Conservation (phyloP, 2,888 invertebrate genomes). For the Mechanitis mazaeus region DNA sequence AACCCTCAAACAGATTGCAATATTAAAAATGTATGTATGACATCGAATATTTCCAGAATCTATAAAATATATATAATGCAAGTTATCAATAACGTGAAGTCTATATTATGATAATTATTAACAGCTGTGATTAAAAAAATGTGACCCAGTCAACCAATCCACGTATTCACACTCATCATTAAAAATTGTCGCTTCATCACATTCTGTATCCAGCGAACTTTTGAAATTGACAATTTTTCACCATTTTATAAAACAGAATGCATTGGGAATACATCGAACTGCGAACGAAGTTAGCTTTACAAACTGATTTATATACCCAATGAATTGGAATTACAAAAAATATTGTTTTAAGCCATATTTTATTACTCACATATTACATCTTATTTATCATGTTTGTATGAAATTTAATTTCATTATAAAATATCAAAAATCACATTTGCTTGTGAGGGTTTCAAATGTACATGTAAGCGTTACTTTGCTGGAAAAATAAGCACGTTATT, state of each 20-base stretch:
- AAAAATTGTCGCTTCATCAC: conserved; percentile 8
- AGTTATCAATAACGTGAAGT: no score
- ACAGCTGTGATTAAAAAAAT: no score
- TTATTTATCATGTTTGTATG: not conserved
- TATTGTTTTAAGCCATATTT: not conserved
- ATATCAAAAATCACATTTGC: no score
- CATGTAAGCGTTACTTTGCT: conserved; percentile 34
- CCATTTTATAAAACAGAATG: conserved; percentile 7
- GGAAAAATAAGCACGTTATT: conserved; percentile 35
- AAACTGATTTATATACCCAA: conserved; percentile 4
- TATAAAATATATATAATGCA: no score
- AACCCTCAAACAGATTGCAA: no score
- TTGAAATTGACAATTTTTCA: conserved; percentile 8
- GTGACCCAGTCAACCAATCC: conserved; percentile 1
- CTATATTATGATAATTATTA: no score
- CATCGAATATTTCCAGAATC: no score
- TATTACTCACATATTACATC: conserved; percentile 8
- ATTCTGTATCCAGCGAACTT: not conserved
- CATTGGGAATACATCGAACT: conserved; percentile 3
- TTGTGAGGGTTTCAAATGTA: conserved; percentile 20
- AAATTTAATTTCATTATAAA: no score
- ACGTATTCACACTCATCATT: conserved; percentile 3
- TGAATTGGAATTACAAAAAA: not conserved
- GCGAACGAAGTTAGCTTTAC: not conserved
- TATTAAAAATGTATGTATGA: no score